Evolutionary conservation across 2,113 vertebrate species (phyloP).

Genomic region (Odobenus rosmarus): DNA sequence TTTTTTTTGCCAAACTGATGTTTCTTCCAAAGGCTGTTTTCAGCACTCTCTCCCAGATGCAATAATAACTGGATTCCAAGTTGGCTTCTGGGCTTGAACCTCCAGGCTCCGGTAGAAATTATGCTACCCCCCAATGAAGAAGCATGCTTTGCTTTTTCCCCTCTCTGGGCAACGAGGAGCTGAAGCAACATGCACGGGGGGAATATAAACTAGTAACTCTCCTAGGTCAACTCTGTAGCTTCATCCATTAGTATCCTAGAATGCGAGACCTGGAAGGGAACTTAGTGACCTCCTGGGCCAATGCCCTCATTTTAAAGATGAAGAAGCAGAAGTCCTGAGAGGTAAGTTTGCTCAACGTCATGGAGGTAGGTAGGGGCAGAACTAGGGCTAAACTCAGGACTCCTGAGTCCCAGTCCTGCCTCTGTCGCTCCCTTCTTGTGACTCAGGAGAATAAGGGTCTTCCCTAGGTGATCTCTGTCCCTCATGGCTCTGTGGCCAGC

Average conservation of each 20-base stretch:
- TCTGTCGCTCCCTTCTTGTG: not conserved
- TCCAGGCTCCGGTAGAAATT: slow-evolving; percentile 62
- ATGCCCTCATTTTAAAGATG: not conserved
- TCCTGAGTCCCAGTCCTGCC: not conserved
- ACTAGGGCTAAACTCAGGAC: not conserved
- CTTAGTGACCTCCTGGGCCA: not conserved
- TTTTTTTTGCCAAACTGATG: not conserved
- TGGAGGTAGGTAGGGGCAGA: not conserved
- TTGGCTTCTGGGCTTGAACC: slow-evolving; percentile 51
- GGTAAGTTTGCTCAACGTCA: not conserved
- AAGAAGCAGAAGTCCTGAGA: not conserved
- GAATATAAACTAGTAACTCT: not conserved
- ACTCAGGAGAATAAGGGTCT: not conserved
- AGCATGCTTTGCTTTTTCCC: not conserved
- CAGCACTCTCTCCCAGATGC: slow-evolving; percentile 50
- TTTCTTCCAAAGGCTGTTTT: slow-evolving; percentile 65
- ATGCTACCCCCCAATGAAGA: not conserved
- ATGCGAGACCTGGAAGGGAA: not conserved
- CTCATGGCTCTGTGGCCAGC: not conserved
- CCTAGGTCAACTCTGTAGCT: not conserved
- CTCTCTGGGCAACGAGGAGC: slow-evolving; percentile 6
- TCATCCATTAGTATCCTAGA: not conserved
- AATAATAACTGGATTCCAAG: slow-evolving; percentile 59
- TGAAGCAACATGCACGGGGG: not conserved
- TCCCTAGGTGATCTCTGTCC: not conserved